Evolutionary conservation across 2,113 vertebrate genomes (phyloP).

Genomic region (Nematolebias whitei): DNA sequence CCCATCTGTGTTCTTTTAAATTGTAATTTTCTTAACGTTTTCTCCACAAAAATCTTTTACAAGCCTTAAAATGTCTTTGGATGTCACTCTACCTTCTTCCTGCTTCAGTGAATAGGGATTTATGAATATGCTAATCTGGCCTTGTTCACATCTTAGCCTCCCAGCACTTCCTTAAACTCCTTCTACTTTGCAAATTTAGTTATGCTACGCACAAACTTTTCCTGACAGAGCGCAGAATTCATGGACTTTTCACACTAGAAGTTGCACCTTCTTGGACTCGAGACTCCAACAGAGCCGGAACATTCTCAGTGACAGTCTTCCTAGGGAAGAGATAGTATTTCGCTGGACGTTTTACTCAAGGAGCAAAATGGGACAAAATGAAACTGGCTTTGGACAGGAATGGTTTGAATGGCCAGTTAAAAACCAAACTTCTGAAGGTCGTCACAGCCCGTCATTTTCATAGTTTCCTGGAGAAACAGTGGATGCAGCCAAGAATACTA

Average conservation of each 20-base stretch:
- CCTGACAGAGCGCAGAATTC: neutral
- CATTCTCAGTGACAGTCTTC: neutral
- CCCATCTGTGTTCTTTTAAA: neutral
- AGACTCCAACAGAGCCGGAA: neutral
- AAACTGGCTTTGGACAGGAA: neutral
- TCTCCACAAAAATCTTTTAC: neutral
- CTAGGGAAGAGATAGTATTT: neutral
- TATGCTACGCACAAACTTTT: slow-evolving; percentile 1
- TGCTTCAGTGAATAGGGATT: neutral
- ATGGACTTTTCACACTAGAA: neutral
- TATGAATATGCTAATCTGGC: neutral
- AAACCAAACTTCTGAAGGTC: no score
- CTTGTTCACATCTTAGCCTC: neutral
- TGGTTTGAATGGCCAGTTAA: no score
- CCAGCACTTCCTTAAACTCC: neutral
- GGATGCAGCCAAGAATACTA: no score
- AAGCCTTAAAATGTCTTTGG: neutral
- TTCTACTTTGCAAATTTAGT: neutral
- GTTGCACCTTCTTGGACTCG: neutral
- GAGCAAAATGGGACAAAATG: neutral
- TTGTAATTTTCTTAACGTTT: neutral
- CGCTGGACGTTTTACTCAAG: no score
- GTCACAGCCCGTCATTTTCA: no score
- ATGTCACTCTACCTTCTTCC: neutral
- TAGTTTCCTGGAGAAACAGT: no score